phyloP scores from a whole-genome alignment of 2,888 invertebrate genomes.

The Apotomis betuletana region DNA sequence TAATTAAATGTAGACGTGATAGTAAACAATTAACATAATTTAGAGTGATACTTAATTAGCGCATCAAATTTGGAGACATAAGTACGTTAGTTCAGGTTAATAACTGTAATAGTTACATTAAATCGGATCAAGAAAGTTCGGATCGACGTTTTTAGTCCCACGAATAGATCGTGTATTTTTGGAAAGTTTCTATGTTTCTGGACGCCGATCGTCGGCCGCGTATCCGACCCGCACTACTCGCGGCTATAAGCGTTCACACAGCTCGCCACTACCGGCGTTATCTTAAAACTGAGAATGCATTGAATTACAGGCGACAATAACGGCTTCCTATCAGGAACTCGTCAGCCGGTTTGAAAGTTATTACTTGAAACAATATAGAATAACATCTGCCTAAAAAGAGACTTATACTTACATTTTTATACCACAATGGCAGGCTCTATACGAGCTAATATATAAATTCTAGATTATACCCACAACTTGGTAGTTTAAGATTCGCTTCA shows the following conservation, averaged over 20 bases:
- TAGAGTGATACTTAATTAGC: not conserved
- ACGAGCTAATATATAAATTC: not conserved
- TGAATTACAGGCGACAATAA: not conserved
- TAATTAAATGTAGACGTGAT: slow-evolving; percentile 36
- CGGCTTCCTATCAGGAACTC: no score
- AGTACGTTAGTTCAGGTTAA: not conserved
- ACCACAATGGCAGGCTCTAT: not conserved
- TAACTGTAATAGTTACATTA: not conserved
- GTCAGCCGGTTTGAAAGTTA: no score
- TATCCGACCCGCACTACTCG: not conserved
- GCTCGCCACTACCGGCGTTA: no score
- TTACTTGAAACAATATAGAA: no score
- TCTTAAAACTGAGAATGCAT: not conserved
- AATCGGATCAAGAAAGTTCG: not conserved
- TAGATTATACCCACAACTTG: not conserved
- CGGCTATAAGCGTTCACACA: not conserved
- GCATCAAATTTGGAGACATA: slow-evolving; percentile 5
- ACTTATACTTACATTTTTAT: not conserved
- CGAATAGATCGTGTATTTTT: not conserved
- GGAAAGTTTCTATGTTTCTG: not conserved
- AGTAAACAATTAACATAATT: slow-evolving; percentile 10
- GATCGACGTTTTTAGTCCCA: not conserved
- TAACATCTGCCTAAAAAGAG: not conserved
- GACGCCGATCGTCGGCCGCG: not conserved
- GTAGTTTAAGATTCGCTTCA: not conserved